These are phyloP conservation scores for Drosophila paramelanica DNA, from an alignment of 2,888 invertebrate species.

Conservation along the genomic window DNA sequence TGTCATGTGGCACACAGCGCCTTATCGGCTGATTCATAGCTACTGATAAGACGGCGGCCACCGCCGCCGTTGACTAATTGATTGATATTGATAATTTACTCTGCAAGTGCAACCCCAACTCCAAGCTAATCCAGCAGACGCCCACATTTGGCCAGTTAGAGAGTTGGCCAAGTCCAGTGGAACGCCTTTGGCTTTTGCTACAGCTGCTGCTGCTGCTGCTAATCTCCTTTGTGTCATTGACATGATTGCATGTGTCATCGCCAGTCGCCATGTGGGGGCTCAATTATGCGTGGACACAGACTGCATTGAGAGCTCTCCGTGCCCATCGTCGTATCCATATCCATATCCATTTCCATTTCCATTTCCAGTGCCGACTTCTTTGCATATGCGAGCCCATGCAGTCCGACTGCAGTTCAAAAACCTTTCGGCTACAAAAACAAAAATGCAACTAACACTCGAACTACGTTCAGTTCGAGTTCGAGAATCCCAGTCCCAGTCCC, in stretches of 20 bases:
- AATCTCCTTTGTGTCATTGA: slow-evolving; percentile 27
- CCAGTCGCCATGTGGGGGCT: slow-evolving; percentile 51
- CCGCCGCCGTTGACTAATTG: slow-evolving; percentile 57
- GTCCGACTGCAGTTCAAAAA: slow-evolving; percentile 63
- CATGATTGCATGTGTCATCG: slow-evolving; percentile 45
- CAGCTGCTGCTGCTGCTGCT: background rate
- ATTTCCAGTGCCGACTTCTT: slow-evolving; percentile 1
- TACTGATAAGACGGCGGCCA: slow-evolving; percentile 24
- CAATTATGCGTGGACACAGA: slow-evolving; percentile 74
- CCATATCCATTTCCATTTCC: slow-evolving; percentile 7
- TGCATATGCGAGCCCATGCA: slow-evolving; percentile 38
- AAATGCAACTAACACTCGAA: slow-evolving; percentile 56
- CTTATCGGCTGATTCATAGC: slow-evolving; percentile 57
- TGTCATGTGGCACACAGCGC: background rate
- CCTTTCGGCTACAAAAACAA: slow-evolving; percentile 53
- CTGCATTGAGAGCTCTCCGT: slow-evolving; percentile 12
- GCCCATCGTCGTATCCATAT: background rate
- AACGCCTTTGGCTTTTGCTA: background rate
- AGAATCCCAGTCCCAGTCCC: slow-evolving; percentile 9
- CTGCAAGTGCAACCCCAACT: background rate
- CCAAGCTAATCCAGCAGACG: slow-evolving; percentile 1
- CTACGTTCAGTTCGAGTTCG: background rate
- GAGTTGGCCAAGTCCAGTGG: background rate
- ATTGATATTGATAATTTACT: slow-evolving; percentile 35
- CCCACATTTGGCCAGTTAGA: background rate